Base-by-base conservation (phyloP, 2,113 vertebrate species). In the Ifrita kowaldi region DNA sequence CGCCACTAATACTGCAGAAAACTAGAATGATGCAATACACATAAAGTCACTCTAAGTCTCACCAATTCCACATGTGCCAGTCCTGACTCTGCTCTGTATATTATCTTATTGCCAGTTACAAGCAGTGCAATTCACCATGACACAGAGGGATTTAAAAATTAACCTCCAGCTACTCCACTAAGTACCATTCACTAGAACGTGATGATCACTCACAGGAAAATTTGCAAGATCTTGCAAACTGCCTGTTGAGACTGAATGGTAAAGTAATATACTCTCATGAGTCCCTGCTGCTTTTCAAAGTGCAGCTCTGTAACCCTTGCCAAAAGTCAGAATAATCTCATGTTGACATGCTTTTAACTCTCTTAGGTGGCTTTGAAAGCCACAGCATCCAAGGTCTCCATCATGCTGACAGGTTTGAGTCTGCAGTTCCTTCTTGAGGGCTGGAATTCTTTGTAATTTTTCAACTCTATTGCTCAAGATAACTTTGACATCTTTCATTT, bases 211-310 rank as follows among this genome's bases (percentile, higher is more conserved):
- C 92, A 78, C 27, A 1, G 83, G 73, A 92, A 96, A 92, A 71
- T 95, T 94, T 93, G 63, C 86, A 92, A 93, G 76, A 32, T 90
- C 86, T 84, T 92, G 53, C 60, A 87, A 95, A 68, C 41, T 78
- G 80, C 88, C 85, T 53, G 23, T 92, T 90, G 90, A 94, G 92
- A 76, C 53, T 81, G 80, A 86, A 87, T 86, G 73, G 64, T 37
- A 63, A 93, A 84, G 86, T 37, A 96, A 93, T 81, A 90, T 1
- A 79, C 57, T 84, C 60, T 82, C 85, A 65, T 0, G 69, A 59
- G 93, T 73, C 76, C 80, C 96, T 91, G 88, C 83, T 95, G 85
- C 56, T 93, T 96, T 96, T 84, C 76, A 81, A 92, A 96, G 79
- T 44, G 47, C 69, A 82, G 52, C 64, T 92, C 79, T 81, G 60